phyloP scores from a whole-genome alignment of 2,797 vertebrate genomes.

The Aphelocoma californica region DNA sequence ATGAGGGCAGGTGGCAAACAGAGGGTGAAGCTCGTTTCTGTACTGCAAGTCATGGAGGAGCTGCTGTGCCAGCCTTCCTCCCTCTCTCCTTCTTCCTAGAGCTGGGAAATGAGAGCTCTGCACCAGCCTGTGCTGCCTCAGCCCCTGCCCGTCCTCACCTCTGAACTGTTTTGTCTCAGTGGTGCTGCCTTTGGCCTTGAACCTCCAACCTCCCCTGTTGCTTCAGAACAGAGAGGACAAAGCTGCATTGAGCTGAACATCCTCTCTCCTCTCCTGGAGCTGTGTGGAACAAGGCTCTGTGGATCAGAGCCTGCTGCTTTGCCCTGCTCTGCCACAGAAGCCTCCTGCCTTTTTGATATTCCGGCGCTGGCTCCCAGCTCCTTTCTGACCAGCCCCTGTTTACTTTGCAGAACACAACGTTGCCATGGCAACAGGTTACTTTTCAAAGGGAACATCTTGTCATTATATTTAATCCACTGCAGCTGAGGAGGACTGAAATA shows the following conservation, averaged over 20 bases:
- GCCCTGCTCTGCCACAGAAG: constrained; percentile 1
- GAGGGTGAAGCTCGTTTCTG: background rate
- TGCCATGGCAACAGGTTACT: constrained; percentile 91
- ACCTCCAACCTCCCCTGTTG: background rate
- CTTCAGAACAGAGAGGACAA: background rate
- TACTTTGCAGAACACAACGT: constrained; percentile 87
- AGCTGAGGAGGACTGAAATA: constrained; percentile 97
- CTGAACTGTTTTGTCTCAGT: background rate
- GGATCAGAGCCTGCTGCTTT: background rate
- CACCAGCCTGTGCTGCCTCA: background rate
- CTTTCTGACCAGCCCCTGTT: constrained; percentile 78
- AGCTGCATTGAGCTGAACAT: background rate
- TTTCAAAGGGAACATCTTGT: constrained; percentile 99
- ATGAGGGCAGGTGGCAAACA: background rate
- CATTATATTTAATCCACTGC: constrained; percentile 99
- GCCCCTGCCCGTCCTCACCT: background rate
- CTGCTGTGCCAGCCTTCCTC: background rate
- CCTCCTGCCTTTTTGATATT: constrained; percentile 73
- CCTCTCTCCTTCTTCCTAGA: background rate
- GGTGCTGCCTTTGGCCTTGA: background rate
- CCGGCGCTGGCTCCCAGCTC: constrained; percentile 59
- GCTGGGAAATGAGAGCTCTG: background rate
- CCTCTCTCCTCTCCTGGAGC: background rate
- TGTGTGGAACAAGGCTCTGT: background rate
- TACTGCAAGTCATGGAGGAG: accelerated